Evolutionary conservation across 2,797 vertebrate genomes (phyloP).

Genomic region (Hippoglossus hippoglossus): DNA sequence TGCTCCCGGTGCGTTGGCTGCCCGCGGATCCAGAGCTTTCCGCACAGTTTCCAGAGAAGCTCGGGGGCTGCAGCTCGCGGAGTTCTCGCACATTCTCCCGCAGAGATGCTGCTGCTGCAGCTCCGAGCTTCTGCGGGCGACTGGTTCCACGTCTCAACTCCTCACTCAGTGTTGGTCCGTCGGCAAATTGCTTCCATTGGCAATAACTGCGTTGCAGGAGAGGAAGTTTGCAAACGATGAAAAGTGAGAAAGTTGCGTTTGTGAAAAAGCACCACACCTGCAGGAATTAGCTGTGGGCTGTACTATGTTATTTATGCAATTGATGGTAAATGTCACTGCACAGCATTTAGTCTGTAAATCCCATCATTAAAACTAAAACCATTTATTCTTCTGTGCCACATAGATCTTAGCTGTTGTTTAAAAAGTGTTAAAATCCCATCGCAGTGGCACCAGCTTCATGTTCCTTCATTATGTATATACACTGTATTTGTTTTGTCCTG

Average conservation of each 20-base stretch:
- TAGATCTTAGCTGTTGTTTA: too few relatives aligned
- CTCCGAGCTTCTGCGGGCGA: constrained; percentile 42
- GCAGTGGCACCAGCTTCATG: too few relatives aligned
- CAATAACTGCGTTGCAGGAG: too few relatives aligned
- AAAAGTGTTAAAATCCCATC: too few relatives aligned
- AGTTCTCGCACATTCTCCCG: constrained; percentile 39
- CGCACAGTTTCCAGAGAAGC: constrained; percentile 43
- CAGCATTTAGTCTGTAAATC: too few relatives aligned
- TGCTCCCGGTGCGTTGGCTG: neutral
- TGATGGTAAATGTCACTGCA: too few relatives aligned
- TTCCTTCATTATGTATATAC: too few relatives aligned
- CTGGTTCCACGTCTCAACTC: constrained; percentile 36
- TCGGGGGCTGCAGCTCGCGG: constrained; percentile 23
- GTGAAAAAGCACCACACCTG: constrained; percentile 33
- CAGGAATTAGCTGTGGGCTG: constrained; percentile 3
- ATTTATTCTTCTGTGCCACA: too few relatives aligned
- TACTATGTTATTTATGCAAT: too few relatives aligned
- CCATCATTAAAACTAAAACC: too few relatives aligned
- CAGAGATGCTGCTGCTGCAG: constrained; percentile 61
- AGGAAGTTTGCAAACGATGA: constrained; percentile 18
- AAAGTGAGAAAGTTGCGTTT: neutral
- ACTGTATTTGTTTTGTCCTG: neutral
- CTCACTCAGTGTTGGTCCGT: constrained; percentile 12
- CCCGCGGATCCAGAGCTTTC: neutral
- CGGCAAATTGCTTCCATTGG: neutral